Conservation (phyloP, 2,797 vertebrate genomes). For the Clarias pachynema region DNA sequence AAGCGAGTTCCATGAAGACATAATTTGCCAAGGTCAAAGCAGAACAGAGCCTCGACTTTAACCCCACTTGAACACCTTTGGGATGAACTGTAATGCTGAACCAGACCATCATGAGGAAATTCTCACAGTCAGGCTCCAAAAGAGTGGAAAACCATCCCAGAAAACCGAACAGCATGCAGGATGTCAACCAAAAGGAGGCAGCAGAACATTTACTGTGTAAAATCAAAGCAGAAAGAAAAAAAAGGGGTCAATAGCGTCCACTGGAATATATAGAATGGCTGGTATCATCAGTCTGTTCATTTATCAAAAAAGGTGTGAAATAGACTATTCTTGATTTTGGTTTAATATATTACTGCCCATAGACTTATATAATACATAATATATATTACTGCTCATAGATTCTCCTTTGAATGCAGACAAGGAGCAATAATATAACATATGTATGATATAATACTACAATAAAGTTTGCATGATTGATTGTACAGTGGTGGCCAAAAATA, state of each 20-base stretch:
- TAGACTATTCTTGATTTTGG: neutral
- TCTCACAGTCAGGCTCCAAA: neutral
- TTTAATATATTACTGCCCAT: too few species aligned
- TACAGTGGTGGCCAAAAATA: neutral
- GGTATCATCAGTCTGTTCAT: neutral
- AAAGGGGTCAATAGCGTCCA: neutral
- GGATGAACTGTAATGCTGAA: neutral
- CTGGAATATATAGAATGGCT: neutral
- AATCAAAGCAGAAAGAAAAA: neutral
- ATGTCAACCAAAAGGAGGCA: conserved; percentile 20
- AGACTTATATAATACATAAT: too few species aligned
- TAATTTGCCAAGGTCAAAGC: neutral
- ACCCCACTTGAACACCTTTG: neutral
- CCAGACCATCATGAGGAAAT: neutral
- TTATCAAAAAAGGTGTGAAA: neutral
- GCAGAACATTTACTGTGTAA: conserved; percentile 1
- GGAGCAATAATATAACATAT: neutral
- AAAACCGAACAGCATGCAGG: neutral
- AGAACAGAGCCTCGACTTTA: neutral
- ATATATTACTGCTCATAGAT: too few species aligned
- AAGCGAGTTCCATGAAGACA: neutral
- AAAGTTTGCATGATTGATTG: neutral
- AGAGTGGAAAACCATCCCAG: neutral
- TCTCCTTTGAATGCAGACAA: neutral
- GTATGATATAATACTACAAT: neutral